Base-by-base conservation (phyloP, 2,888 invertebrate genomes). In the Cosmia trapezina region DNA sequence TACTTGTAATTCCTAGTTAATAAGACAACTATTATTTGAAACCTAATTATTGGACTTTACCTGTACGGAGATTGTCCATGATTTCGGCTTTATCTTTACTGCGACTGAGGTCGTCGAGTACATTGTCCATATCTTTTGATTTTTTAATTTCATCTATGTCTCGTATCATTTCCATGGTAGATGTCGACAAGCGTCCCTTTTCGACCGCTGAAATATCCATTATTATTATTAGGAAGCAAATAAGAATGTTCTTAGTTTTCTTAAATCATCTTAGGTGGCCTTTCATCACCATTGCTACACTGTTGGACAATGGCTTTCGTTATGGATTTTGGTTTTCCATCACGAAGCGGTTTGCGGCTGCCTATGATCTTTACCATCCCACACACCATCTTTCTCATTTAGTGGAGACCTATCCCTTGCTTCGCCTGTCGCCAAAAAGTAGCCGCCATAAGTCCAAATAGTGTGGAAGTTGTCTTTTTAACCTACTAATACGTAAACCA, bases 81-180 rank as follows among this genome's bases (percentile, higher is more conserved):
- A 84, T 64, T 1, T 56, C 57, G 0, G 33, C 4, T 11, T 67
- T 81, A 41, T 84, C n/a, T 28, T 56, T 67, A 59, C 22, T 70
- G 41, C 17, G 14, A 7, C 17, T 17, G 9, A 81, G 33, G 22
- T 61, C 22, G 4, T 76, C 61, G 6, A 81, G 19, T 14, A 68
- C 57, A 11, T 37, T 64, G n/a, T 84, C n/a, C 80, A 84, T 84
- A 45, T 76, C 61, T 61, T 51, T 84, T n/a, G 61, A 19, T 43
- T 61, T 57, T 12, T 81, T 84, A 41, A 53, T 22, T 75, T 84
- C 80, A 33, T 84, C 80, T 57, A 80, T 67, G 7, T 75, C 54
- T 67, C 56, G 63, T 68, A 84, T 56, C 17, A 84, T 51, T 7
- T 75, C 51, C 11, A 81, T 19, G 22, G 81, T 49, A 4, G 81